Percentiles rank a stretch among this genome's conserved stretches.
phyloP scores from a whole-genome alignment of 2,113 vertebrate species.

The Ciconia boyciana region DNA sequence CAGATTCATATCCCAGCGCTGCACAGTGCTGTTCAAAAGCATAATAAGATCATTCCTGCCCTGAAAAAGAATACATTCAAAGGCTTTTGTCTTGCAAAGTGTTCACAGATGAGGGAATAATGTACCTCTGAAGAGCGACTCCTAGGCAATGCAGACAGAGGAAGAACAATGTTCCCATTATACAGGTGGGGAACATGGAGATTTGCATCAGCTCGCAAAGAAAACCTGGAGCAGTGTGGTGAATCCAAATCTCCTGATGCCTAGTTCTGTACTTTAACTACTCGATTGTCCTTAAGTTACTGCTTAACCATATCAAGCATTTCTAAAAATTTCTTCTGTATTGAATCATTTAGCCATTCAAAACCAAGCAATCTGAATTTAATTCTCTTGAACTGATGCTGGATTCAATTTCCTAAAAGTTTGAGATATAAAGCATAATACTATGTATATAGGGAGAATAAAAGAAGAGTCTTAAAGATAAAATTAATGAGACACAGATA shows the following conservation, averaged over 20 bases:
- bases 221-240: background rate
- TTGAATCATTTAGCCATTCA: background rate
- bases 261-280: background rate
- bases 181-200: background rate
- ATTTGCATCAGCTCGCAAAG: background rate
- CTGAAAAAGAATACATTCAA: background rate
- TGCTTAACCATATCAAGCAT: background rate
- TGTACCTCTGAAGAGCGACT: background rate
- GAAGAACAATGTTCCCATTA: constrained; percentile 20
- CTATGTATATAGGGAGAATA: background rate
- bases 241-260: background rate
- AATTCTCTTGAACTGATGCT: background rate
- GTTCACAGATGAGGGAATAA: constrained; percentile 3
- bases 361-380: background rate
- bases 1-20: constrained; percentile 20
- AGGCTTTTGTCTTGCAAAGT: background rate
- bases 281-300: background rate
- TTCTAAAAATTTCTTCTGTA: background rate
- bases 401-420: constrained; percentile 40
- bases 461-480: background rate
- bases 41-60: background rate
- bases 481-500: constrained; percentile 31
- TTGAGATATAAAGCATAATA: background rate
- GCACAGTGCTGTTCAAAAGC: background rate
- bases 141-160: background rate